These are phyloP conservation scores for Paramormyrops kingsleyae DNA, from an alignment of 2,113 vertebrate species.

Conservation along the genomic window DNA sequence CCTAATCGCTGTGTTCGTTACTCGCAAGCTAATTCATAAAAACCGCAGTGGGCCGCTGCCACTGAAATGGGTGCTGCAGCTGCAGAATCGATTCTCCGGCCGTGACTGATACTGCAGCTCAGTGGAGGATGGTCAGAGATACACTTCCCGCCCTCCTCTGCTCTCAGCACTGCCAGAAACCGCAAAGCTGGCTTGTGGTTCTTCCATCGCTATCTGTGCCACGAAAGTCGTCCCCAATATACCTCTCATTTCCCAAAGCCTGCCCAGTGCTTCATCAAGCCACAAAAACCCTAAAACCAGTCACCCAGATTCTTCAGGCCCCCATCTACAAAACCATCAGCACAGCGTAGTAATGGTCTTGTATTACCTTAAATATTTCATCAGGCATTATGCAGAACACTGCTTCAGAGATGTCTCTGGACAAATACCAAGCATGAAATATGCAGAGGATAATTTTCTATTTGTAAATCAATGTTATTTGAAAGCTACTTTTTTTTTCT, in stretches of 20 bases:
- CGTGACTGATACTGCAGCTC: neutral
- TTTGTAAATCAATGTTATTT: conserved; percentile 39
- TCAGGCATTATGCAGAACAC: conserved; percentile 24
- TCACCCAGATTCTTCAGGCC: neutral
- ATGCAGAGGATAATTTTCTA: conserved; percentile 43
- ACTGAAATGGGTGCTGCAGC: neutral
- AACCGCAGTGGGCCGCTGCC: neutral
- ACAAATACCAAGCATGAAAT: conserved; percentile 37
- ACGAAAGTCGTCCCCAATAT: neutral
- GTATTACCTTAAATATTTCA: conserved; percentile 43
- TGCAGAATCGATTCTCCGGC: neutral
- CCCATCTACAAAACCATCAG: neutral
- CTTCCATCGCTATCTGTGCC: neutral
- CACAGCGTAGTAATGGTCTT: conserved; percentile 31
- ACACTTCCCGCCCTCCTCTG: neutral
- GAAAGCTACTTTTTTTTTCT: neutral
- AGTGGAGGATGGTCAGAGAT: neutral
- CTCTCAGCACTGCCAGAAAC: neutral
- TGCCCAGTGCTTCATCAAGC: neutral
- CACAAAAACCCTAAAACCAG: neutral
- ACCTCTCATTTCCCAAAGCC: neutral
- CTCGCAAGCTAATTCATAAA: neutral
- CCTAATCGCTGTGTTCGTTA: neutral
- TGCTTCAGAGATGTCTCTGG: conserved; percentile 26
- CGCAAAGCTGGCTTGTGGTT: neutral